Conservation (phyloP, 2,113 vertebrate genomes). For the Uria lomvia region DNA sequence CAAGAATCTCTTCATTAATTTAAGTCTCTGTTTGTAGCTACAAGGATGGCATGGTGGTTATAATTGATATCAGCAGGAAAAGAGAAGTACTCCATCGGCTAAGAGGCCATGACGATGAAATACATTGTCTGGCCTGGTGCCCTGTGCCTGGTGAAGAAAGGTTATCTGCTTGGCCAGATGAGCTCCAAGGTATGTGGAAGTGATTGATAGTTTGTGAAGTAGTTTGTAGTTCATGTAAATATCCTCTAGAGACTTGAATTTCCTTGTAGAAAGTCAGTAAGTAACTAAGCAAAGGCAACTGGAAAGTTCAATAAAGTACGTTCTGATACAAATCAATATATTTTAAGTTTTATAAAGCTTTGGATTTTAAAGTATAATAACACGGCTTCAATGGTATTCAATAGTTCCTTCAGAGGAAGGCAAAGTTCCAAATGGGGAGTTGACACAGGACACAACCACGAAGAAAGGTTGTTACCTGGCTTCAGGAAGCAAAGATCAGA, state of each 20-base stretch:
- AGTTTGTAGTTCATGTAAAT: background rate
- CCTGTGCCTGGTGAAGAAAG: conserved; percentile 76
- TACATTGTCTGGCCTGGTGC: conserved; percentile 91
- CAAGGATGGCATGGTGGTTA: conserved; percentile 92
- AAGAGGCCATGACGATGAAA: conserved; percentile 93
- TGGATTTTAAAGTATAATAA: background rate
- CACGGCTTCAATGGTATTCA: background rate
- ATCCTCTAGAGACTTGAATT: background rate
- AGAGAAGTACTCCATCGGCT: conserved; percentile 86
- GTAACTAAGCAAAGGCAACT: background rate
- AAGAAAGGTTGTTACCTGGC: conserved; percentile 82
- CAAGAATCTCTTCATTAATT: background rate
- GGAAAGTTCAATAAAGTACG: background rate
- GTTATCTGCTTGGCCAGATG: conserved; percentile 69
- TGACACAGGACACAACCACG: conserved; percentile 23
- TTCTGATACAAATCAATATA: background rate
- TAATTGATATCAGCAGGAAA: conserved; percentile 91
- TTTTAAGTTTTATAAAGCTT: background rate
- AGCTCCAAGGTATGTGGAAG: conserved; percentile 70
- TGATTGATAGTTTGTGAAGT: background rate
- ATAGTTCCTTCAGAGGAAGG: conserved; percentile 50
- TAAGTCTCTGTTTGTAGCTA: conserved; percentile 77
- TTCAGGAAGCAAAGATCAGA: conserved; percentile 97
- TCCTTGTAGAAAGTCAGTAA: background rate
- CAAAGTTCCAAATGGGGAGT: conserved; percentile 60